Evolutionary conservation across 2,888 invertebrate species (phyloP), one percentile per base, ranked within the genome.

Genomic region (Sinotaia quadrata): DNA sequence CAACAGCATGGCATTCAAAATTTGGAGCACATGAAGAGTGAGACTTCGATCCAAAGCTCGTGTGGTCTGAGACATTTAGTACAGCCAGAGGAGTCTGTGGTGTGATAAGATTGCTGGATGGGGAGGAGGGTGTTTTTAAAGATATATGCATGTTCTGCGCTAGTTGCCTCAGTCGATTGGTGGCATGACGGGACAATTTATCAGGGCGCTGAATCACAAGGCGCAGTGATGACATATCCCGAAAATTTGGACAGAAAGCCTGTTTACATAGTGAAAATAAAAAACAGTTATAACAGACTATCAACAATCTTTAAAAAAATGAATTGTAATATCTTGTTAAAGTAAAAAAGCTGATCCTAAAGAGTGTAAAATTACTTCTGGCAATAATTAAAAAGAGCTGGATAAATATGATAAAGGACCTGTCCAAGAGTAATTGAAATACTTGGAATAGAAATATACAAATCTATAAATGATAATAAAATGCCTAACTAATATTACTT

Each of bases 161-260:
- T 21, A 34, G 54, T 41, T 27, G 37, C 15, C 29, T 34, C 27
- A 63, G 54, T 24, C 49, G 37, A 31, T 27, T 27, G n/a, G 21
- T 41, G 4, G 41, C 67, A n/a, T 74, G 71, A 52, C 69, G 74
- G 2, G 75, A 78, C 44, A 80, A 73, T 24, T 76, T 75, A 1
- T 75, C 75, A 7, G 81, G 81, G 24, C 81, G 74, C 74, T 81
- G 80, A 8, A 79, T 73, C 8, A 81, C 75, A n/a, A 81, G 71
- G 4, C 77, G 72, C 10, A 76, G 62, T 8, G 61, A 71, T 18
- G 61, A 63, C 21, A 68, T 66, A 10, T 69, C 70, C 4, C 63
- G 58, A 41, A 66, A 69, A 15, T 63, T 63, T 12, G 63, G 69
- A 0, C 59, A 47, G 65, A 71, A 71, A 29, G 75, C 73, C 77